Percentiles rank a stretch among this genome's conserved stretches.
phyloP scores from a whole-genome alignment of 2,797 vertebrate species.

The Leuciscus waleckii region DNA sequence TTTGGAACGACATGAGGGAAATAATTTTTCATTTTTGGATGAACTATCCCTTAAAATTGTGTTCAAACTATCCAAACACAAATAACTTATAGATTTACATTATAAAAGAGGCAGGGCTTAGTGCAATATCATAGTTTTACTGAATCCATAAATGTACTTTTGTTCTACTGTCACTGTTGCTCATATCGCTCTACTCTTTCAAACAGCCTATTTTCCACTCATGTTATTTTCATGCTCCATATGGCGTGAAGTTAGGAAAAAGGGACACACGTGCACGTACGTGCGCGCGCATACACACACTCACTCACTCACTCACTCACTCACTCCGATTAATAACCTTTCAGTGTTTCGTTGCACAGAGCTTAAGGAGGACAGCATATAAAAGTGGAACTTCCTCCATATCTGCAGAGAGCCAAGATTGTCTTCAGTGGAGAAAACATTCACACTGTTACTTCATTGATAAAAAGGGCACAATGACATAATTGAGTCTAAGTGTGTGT shows the following conservation, averaged over 20 bases:
- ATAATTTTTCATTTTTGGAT: no score
- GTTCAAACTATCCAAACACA: neutral
- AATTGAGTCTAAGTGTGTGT: neutral
- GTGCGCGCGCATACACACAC: neutral
- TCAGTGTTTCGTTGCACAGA: neutral
- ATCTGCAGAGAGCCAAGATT: neutral
- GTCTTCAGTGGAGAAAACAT: neutral
- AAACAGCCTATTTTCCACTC: conserved; percentile 45
- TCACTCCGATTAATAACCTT: neutral
- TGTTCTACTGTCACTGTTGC: neutral
- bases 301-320: neutral
- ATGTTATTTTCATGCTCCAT: conserved; percentile 56
- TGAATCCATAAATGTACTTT: neutral
- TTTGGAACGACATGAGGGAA: no score
- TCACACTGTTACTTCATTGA: conserved; percentile 13
- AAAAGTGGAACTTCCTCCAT: conserved; percentile 4
- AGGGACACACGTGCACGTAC: neutral
- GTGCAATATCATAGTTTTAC: neutral
- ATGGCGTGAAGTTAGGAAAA: conserved; percentile 43
- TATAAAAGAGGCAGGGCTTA: neutral
- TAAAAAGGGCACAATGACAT: conserved; percentile 21
- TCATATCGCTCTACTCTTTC: conserved; percentile 20
- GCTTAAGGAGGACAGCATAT: neutral
- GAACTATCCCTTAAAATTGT: neutral
- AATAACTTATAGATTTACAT: neutral